Evolutionary conservation across 2,797 vertebrate species (phyloP), one percentile per base, ranked within the genome.

Genomic region (Coccyzus lansbergi): DNA sequence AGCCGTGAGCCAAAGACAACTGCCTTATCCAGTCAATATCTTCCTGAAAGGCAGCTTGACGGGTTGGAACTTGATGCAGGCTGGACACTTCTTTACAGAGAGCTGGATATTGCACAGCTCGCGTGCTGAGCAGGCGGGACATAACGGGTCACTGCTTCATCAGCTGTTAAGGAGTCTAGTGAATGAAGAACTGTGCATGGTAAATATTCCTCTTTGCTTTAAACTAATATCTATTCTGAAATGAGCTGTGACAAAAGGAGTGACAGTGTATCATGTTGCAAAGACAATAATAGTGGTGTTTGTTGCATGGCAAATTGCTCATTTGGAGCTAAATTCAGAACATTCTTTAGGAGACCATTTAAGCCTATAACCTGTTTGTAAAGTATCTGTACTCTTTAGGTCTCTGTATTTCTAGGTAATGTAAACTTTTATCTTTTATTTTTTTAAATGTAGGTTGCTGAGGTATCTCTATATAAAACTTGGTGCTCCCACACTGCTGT

Each of bases 81-180:
- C 98, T 52, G 87, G 90, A 8, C 68, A 52, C 58, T 92, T 97
- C 31, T 68, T 94, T 31, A 97, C 98, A 3, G 98, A 99, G 74
- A 98, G 97, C 62, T 99, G 99, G 99, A 79, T 99, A 71, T 90
- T 99, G 38, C 98, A 93, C 71, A 95, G 94, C 91, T 83, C 96
- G 1, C 33, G 69, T 86, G 44, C 95, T 86, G 79, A 65, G 60
- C n/a, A 65, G 15, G 63, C 81, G 21, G 91, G 91, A 3, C 31
- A 7, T 19, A 76, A 83, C 26, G 25, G 48, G 4, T 90, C 42
- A 15, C 86, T 95, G 72, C 98, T 99, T 93, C 97, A 96, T 59
- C 96, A 97, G 26, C 97, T 99, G 49, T 84, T 98, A 21, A 95
- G 72, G 83, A 97, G 95, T 29, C 95, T 99, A 17, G 84, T 97